Percentiles rank a stretch among this genome's conserved stretches.
phyloP scores from a whole-genome alignment of 2,888 invertebrate species.

The Hirtodrosophila duncani region DNA sequence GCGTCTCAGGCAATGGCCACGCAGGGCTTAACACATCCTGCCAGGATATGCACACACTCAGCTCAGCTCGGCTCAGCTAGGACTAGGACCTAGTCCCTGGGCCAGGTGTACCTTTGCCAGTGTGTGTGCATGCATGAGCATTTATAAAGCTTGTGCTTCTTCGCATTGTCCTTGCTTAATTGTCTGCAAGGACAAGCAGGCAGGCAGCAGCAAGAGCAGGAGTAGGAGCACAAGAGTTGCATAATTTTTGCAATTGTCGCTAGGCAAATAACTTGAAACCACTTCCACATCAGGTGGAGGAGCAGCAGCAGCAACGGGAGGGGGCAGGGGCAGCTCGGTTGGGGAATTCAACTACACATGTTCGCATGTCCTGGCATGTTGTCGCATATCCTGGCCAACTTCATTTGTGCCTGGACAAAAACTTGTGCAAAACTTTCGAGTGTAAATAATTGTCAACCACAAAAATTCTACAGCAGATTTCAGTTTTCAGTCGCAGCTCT shows the following conservation, averaged over 20 bases:
- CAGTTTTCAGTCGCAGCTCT: slow-evolving; percentile 40
- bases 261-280: not conserved
- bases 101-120: slow-evolving; percentile 11
- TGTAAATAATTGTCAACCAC: slow-evolving; percentile 66
- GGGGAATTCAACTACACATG: slow-evolving; percentile 37
- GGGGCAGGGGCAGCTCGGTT: slow-evolving; percentile 9
- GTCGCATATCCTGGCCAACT: slow-evolving; percentile 37
- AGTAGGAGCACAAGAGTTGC: slow-evolving; percentile 39
- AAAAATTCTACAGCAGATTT: slow-evolving; percentile 58
- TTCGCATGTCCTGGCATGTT: slow-evolving; percentile 37
- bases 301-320: not conserved
- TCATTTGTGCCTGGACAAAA: slow-evolving; percentile 45
- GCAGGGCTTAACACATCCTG: slow-evolving; percentile 57
- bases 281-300: slow-evolving; percentile 1
- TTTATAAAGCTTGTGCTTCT: slow-evolving; percentile 42
- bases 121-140: slow-evolving; percentile 35
- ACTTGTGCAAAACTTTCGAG: slow-evolving; percentile 58
- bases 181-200: slow-evolving; percentile 52
- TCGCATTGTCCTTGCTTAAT: slow-evolving; percentile 65
- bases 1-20: slow-evolving; percentile 12
- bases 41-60: slow-evolving; percentile 24
- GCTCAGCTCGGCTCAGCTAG: no score
- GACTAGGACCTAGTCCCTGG: no score
- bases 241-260: slow-evolving; percentile 56
- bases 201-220: slow-evolving; percentile 4